Evolutionary conservation across 2,888 invertebrate species (phyloP).

Genomic region (Eurytoma californica): DNA sequence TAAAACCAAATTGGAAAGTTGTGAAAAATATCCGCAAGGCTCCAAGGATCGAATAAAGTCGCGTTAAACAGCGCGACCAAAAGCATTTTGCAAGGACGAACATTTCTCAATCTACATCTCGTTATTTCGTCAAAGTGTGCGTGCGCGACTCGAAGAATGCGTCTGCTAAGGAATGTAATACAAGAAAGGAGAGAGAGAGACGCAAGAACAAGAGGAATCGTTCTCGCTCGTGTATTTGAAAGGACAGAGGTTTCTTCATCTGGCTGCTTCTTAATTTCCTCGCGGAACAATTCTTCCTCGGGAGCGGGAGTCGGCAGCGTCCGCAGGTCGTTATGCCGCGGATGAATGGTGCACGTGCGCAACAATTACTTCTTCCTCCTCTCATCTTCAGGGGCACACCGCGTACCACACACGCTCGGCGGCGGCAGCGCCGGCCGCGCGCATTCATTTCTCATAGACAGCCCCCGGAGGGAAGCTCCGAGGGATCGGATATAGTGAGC

Average conservation of each 20-base stretch:
- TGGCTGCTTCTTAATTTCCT: slow-evolving; percentile 54
- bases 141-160: slow-evolving; percentile 1
- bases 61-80: not conserved
- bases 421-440: not conserved
- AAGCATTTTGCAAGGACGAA: slow-evolving; percentile 34
- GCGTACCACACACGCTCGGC: slow-evolving; percentile 36
- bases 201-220: slow-evolving; percentile 38
- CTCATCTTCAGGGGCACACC: slow-evolving; percentile 39
- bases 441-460: slow-evolving; percentile 45
- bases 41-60: not conserved
- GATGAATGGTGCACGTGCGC: slow-evolving; percentile 54
- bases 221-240: slow-evolving; percentile 37
- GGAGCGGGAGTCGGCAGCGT: not conserved
- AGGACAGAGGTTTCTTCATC: slow-evolving; percentile 51
- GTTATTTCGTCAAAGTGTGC: slow-evolving; percentile 47
- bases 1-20: no score
- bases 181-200: slow-evolving; percentile 12
- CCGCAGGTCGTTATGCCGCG: slow-evolving; percentile 50
- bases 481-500: not conserved
- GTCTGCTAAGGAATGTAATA: slow-evolving; percentile 35
- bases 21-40: not conserved
- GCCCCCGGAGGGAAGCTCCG: slow-evolving; percentile 3
- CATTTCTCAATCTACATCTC: slow-evolving; percentile 8
- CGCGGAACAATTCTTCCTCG: slow-evolving; percentile 51
- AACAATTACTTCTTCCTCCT: slow-evolving; percentile 52